These are phyloP conservation scores for Pinctada fucata DNA, from an alignment of 2,888 invertebrate species.

Conservation along the genomic window DNA sequence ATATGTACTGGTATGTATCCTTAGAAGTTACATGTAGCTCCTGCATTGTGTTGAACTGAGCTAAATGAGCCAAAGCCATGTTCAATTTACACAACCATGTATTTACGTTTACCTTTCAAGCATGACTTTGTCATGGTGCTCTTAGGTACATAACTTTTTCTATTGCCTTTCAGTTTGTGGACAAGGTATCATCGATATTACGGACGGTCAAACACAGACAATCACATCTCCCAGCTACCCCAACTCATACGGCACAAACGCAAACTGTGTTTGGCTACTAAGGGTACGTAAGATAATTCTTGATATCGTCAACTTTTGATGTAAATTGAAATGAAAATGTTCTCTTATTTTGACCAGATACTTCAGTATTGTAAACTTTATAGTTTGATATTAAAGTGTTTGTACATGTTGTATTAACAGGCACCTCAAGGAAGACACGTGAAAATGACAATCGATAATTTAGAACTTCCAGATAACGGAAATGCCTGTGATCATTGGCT, in stretches of 20 bases:
- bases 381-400: background rate
- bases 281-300: background rate
- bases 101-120: too few species aligned
- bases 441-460: background rate
- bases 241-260: background rate
- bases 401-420: background rate
- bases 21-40: too few species aligned
- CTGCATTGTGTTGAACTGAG: too few species aligned
- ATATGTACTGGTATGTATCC: too few species aligned
- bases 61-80: too few species aligned
- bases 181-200: background rate
- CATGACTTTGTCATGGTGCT: too few species aligned
- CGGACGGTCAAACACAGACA: background rate
- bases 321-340: background rate
- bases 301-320: too few species aligned
- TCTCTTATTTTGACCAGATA: background rate
- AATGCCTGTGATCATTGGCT: conserved; percentile 17
- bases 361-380: background rate
- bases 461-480: background rate
- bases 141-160: too few species aligned
- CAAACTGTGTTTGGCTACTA: background rate
- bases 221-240: conserved; percentile 8
- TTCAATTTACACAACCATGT: too few species aligned
- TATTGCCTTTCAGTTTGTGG: background rate
- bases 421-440: background rate